Evolutionary conservation across 2,888 invertebrate species (phyloP), one percentile per base, ranked within the genome.

Genomic region (Cantharis nigra): DNA sequence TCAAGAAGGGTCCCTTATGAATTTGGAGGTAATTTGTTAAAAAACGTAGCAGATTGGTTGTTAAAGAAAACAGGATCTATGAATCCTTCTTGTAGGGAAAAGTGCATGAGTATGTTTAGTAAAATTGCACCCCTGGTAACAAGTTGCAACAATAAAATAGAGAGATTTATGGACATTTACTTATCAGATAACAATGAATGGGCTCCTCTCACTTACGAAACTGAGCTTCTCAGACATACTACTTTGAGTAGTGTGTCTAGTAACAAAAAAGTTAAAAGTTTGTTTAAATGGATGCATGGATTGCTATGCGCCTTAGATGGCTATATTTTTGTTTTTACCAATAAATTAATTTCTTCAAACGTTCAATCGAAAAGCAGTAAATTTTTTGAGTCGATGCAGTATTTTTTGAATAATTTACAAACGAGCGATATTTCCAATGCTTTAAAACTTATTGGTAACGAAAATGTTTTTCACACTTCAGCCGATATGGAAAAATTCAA

Each of bases 71-170:
- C 90, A 18, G 88, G 87, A 14, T 88, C 88, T 1, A 79, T 85
- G 33, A 89, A 90, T 81, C 82, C 84, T 13, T 83, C 87, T 81
- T 90, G 90, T 77, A 86, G 92, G 70, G 83, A 82, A n/a, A 89
- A 89, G 77, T 89, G 89, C 74, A 90, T 91, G 87, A 86, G 89
- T 71, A 80, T 92, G 65, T 90, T 90, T 76, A 82, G 84, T 20
- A 85, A 82, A 20, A 80, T 91, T 18, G 86, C 89, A 11, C 84
- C 87, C 3, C 81, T 83, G 23, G 81, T 88, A 3, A 74, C 81
- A 3, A 81, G 83, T 63, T 80, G 80, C 23, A 80, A 83, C 13
- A 83, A 84, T 2, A 77, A 84, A 5, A 82, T 85, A 74, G 75
- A 83, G 69, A 83, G 86, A 62, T 83, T 88, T 14, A 63, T 62